Evolutionary conservation across 2,113 vertebrate species (phyloP), one percentile per base, ranked within the genome.

Genomic region (Dasyurus viverrinus): DNA sequence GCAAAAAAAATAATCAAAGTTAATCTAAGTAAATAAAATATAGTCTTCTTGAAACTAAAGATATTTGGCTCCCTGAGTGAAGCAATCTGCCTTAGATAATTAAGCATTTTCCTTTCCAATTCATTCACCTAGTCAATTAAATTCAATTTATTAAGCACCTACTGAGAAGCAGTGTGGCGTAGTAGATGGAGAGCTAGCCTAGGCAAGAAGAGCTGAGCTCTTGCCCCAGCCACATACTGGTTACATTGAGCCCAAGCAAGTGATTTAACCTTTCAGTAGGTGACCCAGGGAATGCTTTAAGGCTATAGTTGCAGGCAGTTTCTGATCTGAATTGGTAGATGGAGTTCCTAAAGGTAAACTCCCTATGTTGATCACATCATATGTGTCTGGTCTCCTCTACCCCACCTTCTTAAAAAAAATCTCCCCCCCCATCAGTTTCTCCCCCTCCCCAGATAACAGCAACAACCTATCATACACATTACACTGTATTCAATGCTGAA

Each of bases 11-110:
- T 91, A 94, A 93, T 95, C 94, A 92, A 91, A 52, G 84, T 92
- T 93, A 91, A 91, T 30, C 89, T 90, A 89, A 92, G 95, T 52
- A 91, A 94, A 57, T 68, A 93, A 95, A 95, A 93, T 24, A 89
- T 46, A 27, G 46, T 91, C 60, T 16, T 91, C 54, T 94, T 54
- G 93, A 54, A 96, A 92, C 91, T 68, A 92, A 93, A 90, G 90
- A 89, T 26, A 60, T 48, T 89, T 93, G 42, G 53, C 68, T 96
- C 19, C 36, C 53, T 76, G 19, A 26, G 10, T 23, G 89, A 92
- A 14, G 90, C 42, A 50, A 76, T 54, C 25, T 8, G 90, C 95
- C 76, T 92, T 46, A 54, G 94, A 91, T 54, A 55, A 48, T 42
- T 91, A 55, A 93, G 42, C 55, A 26, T 53, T 54, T 42, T 48